Base-by-base conservation (phyloP, 2,797 vertebrate genomes). In the Fistularia tabacaria region DNA sequence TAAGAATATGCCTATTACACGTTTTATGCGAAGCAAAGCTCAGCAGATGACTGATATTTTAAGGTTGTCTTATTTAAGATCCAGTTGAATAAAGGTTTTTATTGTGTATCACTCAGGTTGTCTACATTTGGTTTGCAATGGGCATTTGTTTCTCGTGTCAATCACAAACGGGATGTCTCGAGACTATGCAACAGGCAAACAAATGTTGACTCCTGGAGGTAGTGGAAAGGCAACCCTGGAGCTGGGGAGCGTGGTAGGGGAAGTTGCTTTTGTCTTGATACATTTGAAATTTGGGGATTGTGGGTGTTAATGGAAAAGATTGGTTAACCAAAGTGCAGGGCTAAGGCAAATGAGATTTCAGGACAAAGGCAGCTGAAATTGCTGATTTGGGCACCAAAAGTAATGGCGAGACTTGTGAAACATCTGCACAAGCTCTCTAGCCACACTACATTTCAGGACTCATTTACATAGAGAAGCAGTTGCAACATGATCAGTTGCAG, bases 201-300 rank as follows among this genome's bases (percentile, higher is more conserved):
- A 77, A 69, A 80, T 74, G 62, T 37, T 10, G 54, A 70, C 58
- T 60, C 62, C 11, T 13, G 59, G 59, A 51, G 54, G 55, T 64
- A 69, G 56, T 80, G 60, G 75, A 80, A 79, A 71, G 73, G 71
- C 50, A 0, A 13, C 62, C 57, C 44, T 55, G 6, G 1, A 25
- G 53, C 59, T 49, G 45, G 49, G 54, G 38, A 58, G 58, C 15
- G 67, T 60, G 57, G 62, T 43, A 10, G 38, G 25, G 51, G 55
- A 43, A 45, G 66, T 52, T 37, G 38, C 63, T 61, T 81, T 90
- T 88, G 82, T 88, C 81, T 81, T 77, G 83, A 54, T 85, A 86
- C 87, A 68, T 42, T 59, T 77, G 66, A 82, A 79, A 73, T 74
- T 70, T 81, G 78, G 61, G 51, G 55, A 69, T 36, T 54, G 14